Evolutionary conservation across 37 sponge, comb jelly and placozoan genomes (phyloP).

Genomic region (Petrosia ficiformis): DNA sequence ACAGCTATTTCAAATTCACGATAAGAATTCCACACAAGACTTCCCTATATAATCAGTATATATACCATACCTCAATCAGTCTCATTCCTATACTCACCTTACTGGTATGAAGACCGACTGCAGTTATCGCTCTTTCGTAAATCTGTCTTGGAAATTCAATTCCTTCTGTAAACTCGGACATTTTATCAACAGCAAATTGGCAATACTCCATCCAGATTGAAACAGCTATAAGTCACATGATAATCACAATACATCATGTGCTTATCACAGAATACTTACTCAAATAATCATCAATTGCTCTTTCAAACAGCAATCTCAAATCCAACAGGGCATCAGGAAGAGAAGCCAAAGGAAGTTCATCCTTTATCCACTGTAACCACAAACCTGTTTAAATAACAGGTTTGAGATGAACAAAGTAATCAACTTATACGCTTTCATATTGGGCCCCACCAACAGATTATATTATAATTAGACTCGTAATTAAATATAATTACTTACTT

Average conservation of each 20-base stretch:
- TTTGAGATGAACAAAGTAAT: neutral
- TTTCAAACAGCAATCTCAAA: conserved; percentile 59
- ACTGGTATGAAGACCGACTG: conserved; percentile 75
- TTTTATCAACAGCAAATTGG: conserved; percentile 60
- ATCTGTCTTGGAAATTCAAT: conserved; percentile 54
- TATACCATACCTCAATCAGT: neutral
- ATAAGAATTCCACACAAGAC: conserved; percentile 66
- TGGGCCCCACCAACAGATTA: no score
- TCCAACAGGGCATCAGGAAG: conserved; percentile 33
- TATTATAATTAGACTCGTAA: no score
- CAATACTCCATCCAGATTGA: conserved; percentile 63
- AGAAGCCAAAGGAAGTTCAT: conserved; percentile 48
- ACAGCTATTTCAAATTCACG: conserved; percentile 64
- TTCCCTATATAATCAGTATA: conserved; percentile 18
- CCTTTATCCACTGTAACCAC: conserved; percentile 69
- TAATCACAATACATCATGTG: neutral
- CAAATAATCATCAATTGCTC: conserved; percentile 61
- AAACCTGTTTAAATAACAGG: conserved; percentile 20
- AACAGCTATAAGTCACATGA: conserved; percentile 28
- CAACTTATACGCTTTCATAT: no score
- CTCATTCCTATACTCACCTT: conserved; percentile 12
- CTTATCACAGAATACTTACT: conserved; percentile 33
- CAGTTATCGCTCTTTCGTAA: conserved; percentile 61
- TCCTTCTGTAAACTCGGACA: conserved; percentile 42
- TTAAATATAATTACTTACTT: conserved; percentile 29